Conservation (phyloP, 2,797 vertebrate genomes). For the Cyclopterus lumpus region DNA sequence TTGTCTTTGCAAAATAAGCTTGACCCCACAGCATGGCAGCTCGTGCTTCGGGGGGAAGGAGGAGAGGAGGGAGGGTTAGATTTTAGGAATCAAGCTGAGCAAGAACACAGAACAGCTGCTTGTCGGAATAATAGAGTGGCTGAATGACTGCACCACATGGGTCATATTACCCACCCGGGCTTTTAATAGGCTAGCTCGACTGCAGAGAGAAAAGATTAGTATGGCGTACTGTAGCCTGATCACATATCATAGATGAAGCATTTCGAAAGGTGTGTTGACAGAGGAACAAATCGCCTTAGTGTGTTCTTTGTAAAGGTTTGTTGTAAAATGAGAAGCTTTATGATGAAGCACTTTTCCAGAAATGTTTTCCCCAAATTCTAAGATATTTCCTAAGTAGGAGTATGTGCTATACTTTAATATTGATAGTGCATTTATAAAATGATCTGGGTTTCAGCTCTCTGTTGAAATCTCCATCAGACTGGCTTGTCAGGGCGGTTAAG, state of each 20-base stretch:
- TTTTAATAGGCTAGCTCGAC: conserved; percentile 71
- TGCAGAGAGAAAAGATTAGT: conserved; percentile 62
- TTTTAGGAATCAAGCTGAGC: conserved; percentile 63
- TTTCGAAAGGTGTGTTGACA: conserved; percentile 57
- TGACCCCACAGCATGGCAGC: conserved; percentile 44
- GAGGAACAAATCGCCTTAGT: conserved; percentile 24
- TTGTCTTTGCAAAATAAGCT: conserved; percentile 61
- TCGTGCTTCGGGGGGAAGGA: background rate
- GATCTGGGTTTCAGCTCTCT: conserved; percentile 26
- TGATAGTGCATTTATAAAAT: conserved; percentile 30
- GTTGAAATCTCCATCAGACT: conserved; percentile 39
- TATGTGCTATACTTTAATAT: background rate
- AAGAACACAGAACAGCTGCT: conserved; percentile 77
- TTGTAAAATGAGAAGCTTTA: conserved; percentile 11
- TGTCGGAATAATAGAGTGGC: conserved; percentile 71
- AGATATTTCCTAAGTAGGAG: background rate
- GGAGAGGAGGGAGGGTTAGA: background rate
- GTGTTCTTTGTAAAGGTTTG: conserved; percentile 23
- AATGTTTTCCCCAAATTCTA: background rate
- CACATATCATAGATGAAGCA: conserved; percentile 55
- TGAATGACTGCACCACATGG: conserved; percentile 58
- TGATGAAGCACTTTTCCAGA: conserved; percentile 18
- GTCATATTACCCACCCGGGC: conserved; percentile 71
- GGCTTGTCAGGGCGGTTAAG: conserved; percentile 57
- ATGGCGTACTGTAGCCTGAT: conserved; percentile 58